These are phyloP conservation scores for Seriola quinqueradiata DNA, from an alignment of 2,113 vertebrate genomes.

Conservation along the genomic window DNA sequence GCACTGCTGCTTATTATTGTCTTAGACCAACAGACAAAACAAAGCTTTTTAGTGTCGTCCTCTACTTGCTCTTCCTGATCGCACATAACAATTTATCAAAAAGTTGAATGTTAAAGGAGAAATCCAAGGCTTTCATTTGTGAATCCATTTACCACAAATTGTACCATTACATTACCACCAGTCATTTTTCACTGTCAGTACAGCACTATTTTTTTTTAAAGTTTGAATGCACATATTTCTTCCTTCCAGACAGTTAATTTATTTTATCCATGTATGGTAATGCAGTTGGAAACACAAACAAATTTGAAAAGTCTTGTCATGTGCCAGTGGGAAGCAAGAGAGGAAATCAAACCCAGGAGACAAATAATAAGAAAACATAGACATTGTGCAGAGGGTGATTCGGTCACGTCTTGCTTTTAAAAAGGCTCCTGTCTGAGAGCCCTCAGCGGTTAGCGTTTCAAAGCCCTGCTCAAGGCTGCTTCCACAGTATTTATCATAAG, in stretches of 20 bases:
- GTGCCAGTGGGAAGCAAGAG: neutral
- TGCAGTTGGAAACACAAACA: neutral
- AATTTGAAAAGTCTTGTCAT: neutral
- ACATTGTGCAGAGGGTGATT: neutral
- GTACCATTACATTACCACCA: neutral
- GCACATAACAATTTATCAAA: neutral
- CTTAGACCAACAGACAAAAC: neutral
- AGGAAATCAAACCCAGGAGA: neutral
- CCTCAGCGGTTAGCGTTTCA: neutral
- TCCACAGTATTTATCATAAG: slow-evolving; percentile 1
- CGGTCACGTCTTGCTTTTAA: neutral
- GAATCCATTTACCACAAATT: neutral
- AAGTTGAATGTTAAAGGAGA: neutral
- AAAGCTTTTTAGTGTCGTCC: neutral
- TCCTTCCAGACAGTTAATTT: neutral
- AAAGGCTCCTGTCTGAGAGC: slow-evolving; percentile 13
- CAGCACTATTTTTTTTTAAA: neutral
- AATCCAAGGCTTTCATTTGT: neutral
- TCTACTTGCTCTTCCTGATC: neutral
- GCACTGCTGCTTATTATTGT: slow-evolving; percentile 11
- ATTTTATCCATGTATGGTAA: neutral
- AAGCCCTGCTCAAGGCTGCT: slow-evolving; percentile 3
- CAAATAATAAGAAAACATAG: slow-evolving; percentile 9
- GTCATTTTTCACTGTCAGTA: neutral
- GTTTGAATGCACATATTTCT: neutral